These are phyloP conservation scores for Dusona sp. DNA, from an alignment of 2,888 invertebrate species.

Conservation along the genomic window DNA sequence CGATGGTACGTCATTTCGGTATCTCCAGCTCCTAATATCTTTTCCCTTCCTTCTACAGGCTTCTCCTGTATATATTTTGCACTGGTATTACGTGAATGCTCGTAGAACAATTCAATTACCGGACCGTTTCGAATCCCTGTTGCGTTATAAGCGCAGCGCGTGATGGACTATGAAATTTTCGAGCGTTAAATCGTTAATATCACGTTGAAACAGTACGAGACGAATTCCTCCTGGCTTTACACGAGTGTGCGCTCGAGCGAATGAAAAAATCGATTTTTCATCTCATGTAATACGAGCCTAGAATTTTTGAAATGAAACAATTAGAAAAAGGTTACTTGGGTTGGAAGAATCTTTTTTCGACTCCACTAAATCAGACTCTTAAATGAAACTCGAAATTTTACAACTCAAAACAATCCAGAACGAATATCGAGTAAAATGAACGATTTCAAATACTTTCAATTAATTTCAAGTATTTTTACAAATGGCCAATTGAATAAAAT, in stretches of 20 bases:
- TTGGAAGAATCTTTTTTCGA: background rate
- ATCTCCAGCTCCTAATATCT: slow-evolving; percentile 7
- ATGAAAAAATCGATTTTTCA: background rate
- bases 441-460: background rate
- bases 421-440: background rate
- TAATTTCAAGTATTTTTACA: background rate
- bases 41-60: background rate
- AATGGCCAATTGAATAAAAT: background rate
- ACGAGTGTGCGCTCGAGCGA: background rate
- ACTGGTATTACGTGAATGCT: slow-evolving; percentile 56
- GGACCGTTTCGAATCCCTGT: slow-evolving; percentile 32
- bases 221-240: slow-evolving; percentile 37
- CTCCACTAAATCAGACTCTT: background rate
- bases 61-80: slow-evolving; percentile 20
- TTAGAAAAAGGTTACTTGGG: background rate
- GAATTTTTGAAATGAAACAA: background rate
- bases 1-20: slow-evolving; percentile 50
- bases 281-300: background rate
- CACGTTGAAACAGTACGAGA: slow-evolving; percentile 31
- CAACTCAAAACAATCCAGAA: background rate
- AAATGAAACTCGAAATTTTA: background rate
- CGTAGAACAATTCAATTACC: slow-evolving; percentile 61
- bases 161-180: slow-evolving; percentile 38
- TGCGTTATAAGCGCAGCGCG: slow-evolving; percentile 45
- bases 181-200: slow-evolving; percentile 50